Evolutionary conservation across 2,797 vertebrate genomes (phyloP), one percentile per base, ranked within the genome.

Genomic region (Siniperca scherzeri): DNA sequence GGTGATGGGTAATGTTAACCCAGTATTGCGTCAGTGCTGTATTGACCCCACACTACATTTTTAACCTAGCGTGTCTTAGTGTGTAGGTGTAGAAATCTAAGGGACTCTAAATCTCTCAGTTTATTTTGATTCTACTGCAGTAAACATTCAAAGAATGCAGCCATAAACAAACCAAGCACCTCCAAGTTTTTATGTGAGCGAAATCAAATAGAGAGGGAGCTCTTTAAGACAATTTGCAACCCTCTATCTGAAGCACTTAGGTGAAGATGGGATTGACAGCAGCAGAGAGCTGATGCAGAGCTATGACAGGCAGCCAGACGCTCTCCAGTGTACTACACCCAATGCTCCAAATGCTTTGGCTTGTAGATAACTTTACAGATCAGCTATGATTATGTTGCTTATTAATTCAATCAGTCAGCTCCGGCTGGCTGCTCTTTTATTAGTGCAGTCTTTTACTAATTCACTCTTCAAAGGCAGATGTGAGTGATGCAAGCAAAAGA

Each of bases 371-470:
- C 82, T 85, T 86, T 78, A 82, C 85, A 81, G 84, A 93, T 92
- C 91, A 87, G 84, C 84, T 82, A 74, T 87, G 87, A 93, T 92
- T 90, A 90, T 83, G 77, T 90, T 87, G 86, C 89, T 92, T 89
- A 90, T 92, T 93, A 88, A 93, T 94, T 92, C 89, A 91, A 88
- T 92, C 91, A 91, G 85, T 85, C 86, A 78, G 90, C 83, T 91
- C 70, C 73, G 77, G 76, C 78, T 91, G 86, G 83, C 86, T 87
- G 88, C 87, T 90, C 84, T 91, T 93, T 92, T 91, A 93, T 93
- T 92, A 91, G 88, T 57, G 83, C 70, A 42, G 68, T 85, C 80
- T 87, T 89, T 91, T 77, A 84, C 84, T 89, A 80, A 92, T 91
- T 92, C 74, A 81, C 77, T 87, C 82, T 66, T 85, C 86, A 87